These are phyloP conservation scores for Nymphalis urticae DNA, from an alignment of 2,888 invertebrate species.

Conservation along the genomic window DNA sequence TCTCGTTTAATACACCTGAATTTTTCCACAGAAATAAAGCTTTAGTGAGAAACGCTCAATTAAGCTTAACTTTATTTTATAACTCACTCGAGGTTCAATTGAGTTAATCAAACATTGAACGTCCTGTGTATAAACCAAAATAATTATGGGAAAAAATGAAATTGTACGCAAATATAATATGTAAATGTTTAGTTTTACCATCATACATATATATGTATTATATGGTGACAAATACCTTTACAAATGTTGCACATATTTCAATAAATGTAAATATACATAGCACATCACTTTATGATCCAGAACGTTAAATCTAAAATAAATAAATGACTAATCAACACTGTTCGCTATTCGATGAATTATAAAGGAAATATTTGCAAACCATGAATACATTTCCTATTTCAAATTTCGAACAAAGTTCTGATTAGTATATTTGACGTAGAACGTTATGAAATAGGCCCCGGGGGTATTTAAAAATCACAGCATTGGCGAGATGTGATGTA, in stretches of 20 bases:
- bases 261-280: constrained; percentile 5
- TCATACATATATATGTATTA: not conserved
- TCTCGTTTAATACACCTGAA: constrained; percentile 38
- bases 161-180: constrained; percentile 3
- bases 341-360: constrained; percentile 16
- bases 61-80: constrained; percentile 34
- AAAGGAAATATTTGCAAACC: constrained; percentile 11
- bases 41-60: constrained; percentile 34
- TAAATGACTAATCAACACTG: constrained; percentile 13
- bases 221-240: constrained; percentile 1
- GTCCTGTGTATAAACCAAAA: constrained; percentile 4
- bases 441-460: constrained; percentile 51
- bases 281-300: not conserved
- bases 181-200: not conserved
- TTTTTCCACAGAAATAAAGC: constrained; percentile 33
- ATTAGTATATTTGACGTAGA: constrained; percentile 40
- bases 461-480: constrained; percentile 67
- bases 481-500: constrained; percentile 67
- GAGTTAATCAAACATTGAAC: constrained; percentile 21
- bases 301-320: constrained; percentile 1
- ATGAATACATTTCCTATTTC: constrained; percentile 17
- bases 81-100: constrained; percentile 27
- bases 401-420: constrained; percentile 46
- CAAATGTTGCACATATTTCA: not conserved
- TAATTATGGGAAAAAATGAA: constrained; percentile 6